A percentile compares a stretch with the other conserved stretches of the same genome.
phyloP scores from a whole-genome alignment of 2,888 invertebrate species.

The Cerceris ruficornis region DNA sequence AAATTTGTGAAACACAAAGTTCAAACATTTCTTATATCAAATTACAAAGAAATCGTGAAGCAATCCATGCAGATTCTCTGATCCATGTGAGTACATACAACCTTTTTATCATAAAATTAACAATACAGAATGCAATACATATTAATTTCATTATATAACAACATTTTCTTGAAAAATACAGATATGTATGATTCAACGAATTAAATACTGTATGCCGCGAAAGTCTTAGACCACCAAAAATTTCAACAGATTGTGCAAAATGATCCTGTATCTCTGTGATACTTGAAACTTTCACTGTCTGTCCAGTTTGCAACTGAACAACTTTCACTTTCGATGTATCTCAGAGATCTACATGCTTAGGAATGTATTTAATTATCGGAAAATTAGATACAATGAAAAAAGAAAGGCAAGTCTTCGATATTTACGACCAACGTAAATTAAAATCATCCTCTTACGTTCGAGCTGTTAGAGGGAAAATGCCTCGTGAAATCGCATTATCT shows the following conservation, averaged over 20 bases:
- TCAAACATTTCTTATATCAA: no score
- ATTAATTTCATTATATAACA: not conserved
- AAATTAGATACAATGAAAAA: not conserved
- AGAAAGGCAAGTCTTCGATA: not conserved
- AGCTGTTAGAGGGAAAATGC: slow-evolving; percentile 12
- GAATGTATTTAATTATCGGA: not conserved
- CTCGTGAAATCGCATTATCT: no score
- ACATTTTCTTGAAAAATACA: not conserved
- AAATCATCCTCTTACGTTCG: not conserved
- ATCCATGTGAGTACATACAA: not conserved
- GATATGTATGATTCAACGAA: not conserved
- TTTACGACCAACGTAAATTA: not conserved
- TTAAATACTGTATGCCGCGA: not conserved
- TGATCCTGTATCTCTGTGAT: not conserved
- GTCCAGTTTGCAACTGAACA: slow-evolving; percentile 16
- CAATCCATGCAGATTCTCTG: no score
- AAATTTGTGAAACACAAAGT: no score
- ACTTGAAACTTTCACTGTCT: slow-evolving; percentile 45
- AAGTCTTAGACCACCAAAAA: not conserved
- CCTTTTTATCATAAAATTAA: not conserved
- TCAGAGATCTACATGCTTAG: slow-evolving; percentile 22
- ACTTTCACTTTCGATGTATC: slow-evolving; percentile 47
- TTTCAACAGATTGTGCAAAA: slow-evolving; percentile 16
- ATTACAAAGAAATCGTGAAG: no score
- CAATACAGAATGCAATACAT: not conserved